phyloP scores from a whole-genome alignment of 1,140 invertebrate species.

The Stegodyphus mimosarum region DNA sequence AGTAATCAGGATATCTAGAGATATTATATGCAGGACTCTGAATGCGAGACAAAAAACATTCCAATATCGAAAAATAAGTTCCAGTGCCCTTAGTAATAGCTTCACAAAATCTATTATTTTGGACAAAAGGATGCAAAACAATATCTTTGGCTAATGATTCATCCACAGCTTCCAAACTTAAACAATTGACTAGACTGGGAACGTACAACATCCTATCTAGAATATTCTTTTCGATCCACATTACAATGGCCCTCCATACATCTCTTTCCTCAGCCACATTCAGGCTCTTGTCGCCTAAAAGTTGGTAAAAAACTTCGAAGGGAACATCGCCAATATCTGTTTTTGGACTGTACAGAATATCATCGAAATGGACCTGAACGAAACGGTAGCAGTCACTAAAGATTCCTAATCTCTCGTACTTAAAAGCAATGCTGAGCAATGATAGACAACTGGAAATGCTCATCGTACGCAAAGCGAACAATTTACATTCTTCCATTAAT shows the following conservation, averaged over 20 bases:
- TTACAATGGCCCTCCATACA: neutral
- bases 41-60: neutral
- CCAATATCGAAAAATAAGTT: neutral
- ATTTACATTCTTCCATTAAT: neutral
- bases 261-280: too few species aligned
- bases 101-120: neutral
- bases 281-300: too few species aligned
- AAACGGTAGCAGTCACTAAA: neutral
- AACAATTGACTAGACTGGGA: neutral
- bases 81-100: neutral
- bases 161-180: neutral
- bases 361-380: neutral
- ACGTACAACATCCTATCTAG: neutral
- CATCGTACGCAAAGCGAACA: neutral
- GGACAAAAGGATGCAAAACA: neutral
- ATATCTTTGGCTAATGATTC: neutral
- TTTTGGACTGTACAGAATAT: neutral
- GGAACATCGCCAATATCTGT: neutral
- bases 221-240: neutral
- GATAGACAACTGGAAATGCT: neutral
- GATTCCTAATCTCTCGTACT: neutral
- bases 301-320: neutral
- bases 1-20: neutral
- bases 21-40: neutral
- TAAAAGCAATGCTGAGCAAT: neutral